Conservation (phyloP, 2,113 vertebrate species). For the Drymodes brunneopygia region DNA sequence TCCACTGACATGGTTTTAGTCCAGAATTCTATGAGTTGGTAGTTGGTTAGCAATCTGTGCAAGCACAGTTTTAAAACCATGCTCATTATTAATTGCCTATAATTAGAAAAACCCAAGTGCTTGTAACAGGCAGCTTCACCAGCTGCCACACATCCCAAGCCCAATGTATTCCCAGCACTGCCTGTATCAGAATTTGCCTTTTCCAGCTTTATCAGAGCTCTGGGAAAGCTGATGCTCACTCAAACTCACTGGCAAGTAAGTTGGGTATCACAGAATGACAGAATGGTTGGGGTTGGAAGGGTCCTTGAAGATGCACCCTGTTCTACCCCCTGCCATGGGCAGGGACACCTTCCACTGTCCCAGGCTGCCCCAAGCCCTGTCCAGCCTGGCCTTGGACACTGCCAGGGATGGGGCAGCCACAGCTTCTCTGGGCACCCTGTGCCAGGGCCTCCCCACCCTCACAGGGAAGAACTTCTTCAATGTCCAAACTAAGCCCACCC, state of each 20-base stretch:
- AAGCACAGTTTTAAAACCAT: not conserved
- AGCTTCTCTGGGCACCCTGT: not conserved
- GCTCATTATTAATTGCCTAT: not conserved
- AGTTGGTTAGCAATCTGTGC: not conserved
- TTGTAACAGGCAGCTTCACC: not conserved
- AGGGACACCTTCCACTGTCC: not conserved
- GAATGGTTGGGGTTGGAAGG: not conserved
- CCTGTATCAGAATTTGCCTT: not conserved
- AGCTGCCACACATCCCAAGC: not conserved
- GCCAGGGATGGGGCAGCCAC: not conserved
- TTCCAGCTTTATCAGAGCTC: not conserved
- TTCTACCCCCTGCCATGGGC: not conserved
- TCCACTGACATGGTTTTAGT: not conserved
- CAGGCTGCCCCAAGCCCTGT: rapidly evolving
- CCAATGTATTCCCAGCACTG: not conserved
- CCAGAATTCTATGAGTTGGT: not conserved
- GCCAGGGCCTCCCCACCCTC: not conserved
- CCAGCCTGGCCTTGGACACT: not conserved
- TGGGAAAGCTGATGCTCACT: not conserved
- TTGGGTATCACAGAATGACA: not conserved
- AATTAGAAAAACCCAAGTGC: not conserved
- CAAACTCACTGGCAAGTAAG: not conserved
- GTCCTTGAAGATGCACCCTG: not conserved
- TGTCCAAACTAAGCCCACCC: not conserved
- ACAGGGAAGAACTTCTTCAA: not conserved